A percentile compares a stretch with the other conserved stretches of the same genome.
These are phyloP conservation scores for Apamea anceps DNA, from an alignment of 2,888 invertebrate species.

Conservation along the genomic window DNA sequence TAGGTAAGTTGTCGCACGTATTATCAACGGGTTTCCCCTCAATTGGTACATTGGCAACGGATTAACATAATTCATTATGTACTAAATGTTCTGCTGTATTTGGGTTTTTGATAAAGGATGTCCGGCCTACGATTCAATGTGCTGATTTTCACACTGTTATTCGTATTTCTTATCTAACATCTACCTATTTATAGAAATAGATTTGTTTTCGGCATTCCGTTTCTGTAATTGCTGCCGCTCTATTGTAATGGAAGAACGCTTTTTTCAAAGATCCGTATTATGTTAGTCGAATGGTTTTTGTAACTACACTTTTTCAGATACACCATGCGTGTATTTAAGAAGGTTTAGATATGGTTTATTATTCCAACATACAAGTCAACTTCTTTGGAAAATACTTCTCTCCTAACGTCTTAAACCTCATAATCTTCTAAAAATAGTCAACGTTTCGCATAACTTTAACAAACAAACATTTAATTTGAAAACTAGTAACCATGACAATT, in stretches of 20 bases:
- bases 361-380: constrained; percentile 20
- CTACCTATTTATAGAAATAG: constrained; percentile 37
- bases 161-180: constrained; percentile 39
- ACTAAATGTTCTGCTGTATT: constrained; percentile 65
- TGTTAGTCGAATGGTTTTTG: not conserved
- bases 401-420: constrained; percentile 23
- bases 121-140: constrained; percentile 70
- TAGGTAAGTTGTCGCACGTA: constrained; percentile 38
- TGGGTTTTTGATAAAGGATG: constrained; percentile 71
- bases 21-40: constrained; percentile 73
- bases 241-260: constrained; percentile 14
- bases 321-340: constrained; percentile 12
- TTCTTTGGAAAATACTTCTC: constrained; percentile 38
- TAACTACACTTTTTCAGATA: constrained; percentile 8
- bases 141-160: constrained; percentile 44
- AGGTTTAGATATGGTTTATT: constrained; percentile 29
- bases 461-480: constrained; percentile 37
- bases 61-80: constrained; percentile 74
- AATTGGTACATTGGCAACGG: constrained; percentile 78
- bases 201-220: constrained; percentile 26
- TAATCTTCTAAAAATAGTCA: constrained; percentile 50
- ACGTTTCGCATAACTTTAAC: constrained; percentile 14
- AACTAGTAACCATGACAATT: constrained; percentile 41
- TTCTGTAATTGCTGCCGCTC: constrained; percentile 21
- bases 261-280: constrained; percentile 18